Evolutionary conservation across 1,140 invertebrate species (phyloP), one percentile per base, ranked within the genome.

Genomic region (Meteorus sp.): DNA sequence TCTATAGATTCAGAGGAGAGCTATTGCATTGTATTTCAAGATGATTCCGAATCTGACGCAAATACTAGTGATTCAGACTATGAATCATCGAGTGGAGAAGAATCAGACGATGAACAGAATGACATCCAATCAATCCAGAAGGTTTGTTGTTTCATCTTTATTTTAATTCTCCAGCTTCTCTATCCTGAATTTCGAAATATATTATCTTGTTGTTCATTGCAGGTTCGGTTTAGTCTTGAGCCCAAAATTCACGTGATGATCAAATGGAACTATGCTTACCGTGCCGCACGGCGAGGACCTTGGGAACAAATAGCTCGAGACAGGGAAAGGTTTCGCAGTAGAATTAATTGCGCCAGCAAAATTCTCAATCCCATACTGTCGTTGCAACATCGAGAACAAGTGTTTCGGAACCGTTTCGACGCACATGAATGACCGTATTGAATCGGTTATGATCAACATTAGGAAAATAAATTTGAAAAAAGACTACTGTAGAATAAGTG

Each of bases 281-380:
- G 84, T 51, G 78, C 80, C 31, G 86, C 86, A 8, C 73, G 87
- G 25, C 82, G 80, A 67, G 86, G 87, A 19, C 81, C 80, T 13
- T 89, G 87, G 87, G 86, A 88, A 66, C 67, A 80, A 66, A 79
- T 79, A 56, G 86, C 81, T 1, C 74, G 85, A 9, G 87, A 89
- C 64, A 74, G 84, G 19, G 78, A 71, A 8, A 72, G 86, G 57
- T 89, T 89, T 68, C 75, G 74, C 29, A 65, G 68, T 5, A 74
- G 85, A 20, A 84, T 87, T 35, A 60, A 71, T 8, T 64, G 71
- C 1, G 71, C 78, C 1, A 79, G 76, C 19, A 41, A 63, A 23
- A 65, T 79, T 33, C 65, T 88, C 11, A 70, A 77, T 57, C 77
- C 76, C 5, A 69, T 87, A 51, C 72, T 88, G 23, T 71, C 69